Percentiles rank a stretch among this genome's conserved stretches.
Evolutionary conservation across 2,113 vertebrate genomes (phyloP).

Genomic region (Melanerpes aurifrons): DNA sequence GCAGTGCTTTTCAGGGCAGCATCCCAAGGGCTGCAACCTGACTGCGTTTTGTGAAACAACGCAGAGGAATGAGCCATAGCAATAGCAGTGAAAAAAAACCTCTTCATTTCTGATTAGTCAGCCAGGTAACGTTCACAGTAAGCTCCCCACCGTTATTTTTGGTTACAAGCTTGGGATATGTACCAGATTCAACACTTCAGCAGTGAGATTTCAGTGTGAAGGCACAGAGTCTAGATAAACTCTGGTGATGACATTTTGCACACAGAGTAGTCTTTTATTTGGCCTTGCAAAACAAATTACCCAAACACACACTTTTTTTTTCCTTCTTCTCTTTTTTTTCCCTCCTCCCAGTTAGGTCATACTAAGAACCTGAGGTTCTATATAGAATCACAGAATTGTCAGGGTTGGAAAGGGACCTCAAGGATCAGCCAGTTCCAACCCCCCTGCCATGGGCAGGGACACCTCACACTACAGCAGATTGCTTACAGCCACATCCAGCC

Average conservation of each 20-base stretch:
- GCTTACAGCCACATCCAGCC: no score
- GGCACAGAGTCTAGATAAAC: background rate
- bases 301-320: no score
- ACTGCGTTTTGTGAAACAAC: background rate
- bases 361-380: no score
- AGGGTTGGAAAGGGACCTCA: no score
- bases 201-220: background rate
- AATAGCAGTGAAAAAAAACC: fast-evolving
- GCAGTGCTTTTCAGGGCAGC: background rate
- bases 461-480: no score
- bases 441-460: no score
- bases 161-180: background rate
- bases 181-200: background rate
- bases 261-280: background rate
- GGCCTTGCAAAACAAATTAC: no score
- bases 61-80: background rate
- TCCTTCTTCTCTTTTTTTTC: no score
- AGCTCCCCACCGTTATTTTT: background rate
- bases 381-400: no score
- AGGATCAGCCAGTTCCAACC: no score
- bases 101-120: background rate
- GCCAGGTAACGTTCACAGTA: background rate
- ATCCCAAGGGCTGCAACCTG: background rate
- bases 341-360: no score
- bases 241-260: background rate